Evolutionary conservation across 2,888 invertebrate species (phyloP).

Genomic region (Arctia plantaginis): DNA sequence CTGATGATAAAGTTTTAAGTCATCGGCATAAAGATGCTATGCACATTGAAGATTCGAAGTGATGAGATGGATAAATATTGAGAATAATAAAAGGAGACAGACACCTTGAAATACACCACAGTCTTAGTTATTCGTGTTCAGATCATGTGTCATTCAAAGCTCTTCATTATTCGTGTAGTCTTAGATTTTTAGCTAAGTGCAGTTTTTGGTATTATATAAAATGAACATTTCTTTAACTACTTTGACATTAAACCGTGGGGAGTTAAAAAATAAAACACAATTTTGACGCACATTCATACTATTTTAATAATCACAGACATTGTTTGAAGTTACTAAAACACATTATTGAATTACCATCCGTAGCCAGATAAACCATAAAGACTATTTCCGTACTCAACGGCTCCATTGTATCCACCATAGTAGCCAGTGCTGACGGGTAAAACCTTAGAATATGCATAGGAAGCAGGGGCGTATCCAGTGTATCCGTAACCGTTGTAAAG

Average conservation of each 20-base stretch:
- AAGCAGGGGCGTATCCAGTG: constrained; percentile 42
- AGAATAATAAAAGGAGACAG: no score
- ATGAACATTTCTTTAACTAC: not conserved
- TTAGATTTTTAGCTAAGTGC: not conserved
- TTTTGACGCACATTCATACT: not conserved
- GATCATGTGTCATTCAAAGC: no score
- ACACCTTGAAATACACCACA: no score
- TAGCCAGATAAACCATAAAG: constrained; percentile 20
- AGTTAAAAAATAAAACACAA: not conserved
- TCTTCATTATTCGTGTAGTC: no score
- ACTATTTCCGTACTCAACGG: constrained; percentile 31
- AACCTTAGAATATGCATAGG: constrained; percentile 20
- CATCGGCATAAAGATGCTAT: no score
- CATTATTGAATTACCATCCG: not conserved
- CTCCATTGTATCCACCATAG: constrained; percentile 9
- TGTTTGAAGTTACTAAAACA: not conserved
- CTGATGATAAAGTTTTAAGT: no score
- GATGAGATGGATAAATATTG: no score
- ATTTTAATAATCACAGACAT: not conserved
- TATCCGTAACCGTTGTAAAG: constrained; percentile 24
- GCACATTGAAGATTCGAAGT: no score
- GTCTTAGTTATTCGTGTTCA: no score
- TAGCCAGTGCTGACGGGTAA: not conserved
- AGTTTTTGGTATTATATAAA: not conserved
- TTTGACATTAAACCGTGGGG: not conserved